A percentile compares a stretch with the other conserved stretches of the same genome.
phyloP scores from a whole-genome alignment of 2,888 invertebrate species.

The Microchrysa polita region DNA sequence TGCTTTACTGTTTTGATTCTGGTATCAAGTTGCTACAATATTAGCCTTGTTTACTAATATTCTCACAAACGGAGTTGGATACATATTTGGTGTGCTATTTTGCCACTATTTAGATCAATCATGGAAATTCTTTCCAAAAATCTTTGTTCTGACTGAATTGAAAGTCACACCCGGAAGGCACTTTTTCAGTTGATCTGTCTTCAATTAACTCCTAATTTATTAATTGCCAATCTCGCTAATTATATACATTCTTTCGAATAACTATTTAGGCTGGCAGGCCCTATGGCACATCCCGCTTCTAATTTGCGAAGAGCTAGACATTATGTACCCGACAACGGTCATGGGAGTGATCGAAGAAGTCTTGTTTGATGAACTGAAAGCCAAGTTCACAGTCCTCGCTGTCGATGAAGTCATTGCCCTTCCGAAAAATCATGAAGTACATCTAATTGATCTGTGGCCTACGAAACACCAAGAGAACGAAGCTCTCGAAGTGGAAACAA shows the following conservation, averaged over 20 bases:
- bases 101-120: too few relatives aligned
- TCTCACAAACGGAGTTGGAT: too few relatives aligned
- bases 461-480: conserved; percentile 67
- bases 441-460: conserved; percentile 69
- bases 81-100: too few relatives aligned
- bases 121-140: too few relatives aligned
- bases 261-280: conserved; percentile 70
- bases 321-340: conserved; percentile 71
- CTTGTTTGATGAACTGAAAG: conserved; percentile 65
- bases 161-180: too few relatives aligned
- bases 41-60: not conserved
- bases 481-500: conserved; percentile 66
- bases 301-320: conserved; percentile 68
- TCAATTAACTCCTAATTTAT: too few relatives aligned
- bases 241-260: too few relatives aligned
- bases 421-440: conserved; percentile 68
- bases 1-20: not conserved
- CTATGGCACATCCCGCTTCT: conserved; percentile 71
- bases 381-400: conserved; percentile 67
- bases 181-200: too few relatives aligned
- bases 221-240: too few relatives aligned
- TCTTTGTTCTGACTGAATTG: too few relatives aligned
- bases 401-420: conserved; percentile 68
- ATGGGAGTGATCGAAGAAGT: conserved; percentile 67
- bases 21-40: not conserved